Evolutionary conservation across 23 tunicate species (phyloP).

Genomic region (Trididemnum clinides): DNA sequence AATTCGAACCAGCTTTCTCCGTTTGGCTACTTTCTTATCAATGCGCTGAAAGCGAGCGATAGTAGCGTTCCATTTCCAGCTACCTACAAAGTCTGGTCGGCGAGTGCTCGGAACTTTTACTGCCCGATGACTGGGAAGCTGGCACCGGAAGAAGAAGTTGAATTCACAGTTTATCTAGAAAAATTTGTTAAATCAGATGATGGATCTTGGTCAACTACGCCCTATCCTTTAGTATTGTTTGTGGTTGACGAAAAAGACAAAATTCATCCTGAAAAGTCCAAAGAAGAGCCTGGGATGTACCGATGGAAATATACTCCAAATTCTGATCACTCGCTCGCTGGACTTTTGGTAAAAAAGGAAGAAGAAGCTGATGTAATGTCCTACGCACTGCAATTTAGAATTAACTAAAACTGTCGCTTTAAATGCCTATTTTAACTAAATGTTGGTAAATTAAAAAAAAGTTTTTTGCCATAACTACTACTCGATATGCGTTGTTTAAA

Average conservation of each 20-base stretch:
- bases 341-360: constrained; percentile 36
- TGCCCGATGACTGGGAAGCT: constrained; percentile 17
- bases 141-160: constrained; percentile 1
- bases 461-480: too few species aligned
- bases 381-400: constrained; percentile 36
- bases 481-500: too few species aligned
- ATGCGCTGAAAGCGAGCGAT: constrained; percentile 22
- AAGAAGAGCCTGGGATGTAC: background rate
- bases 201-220: background rate
- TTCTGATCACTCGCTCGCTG: constrained; percentile 50
- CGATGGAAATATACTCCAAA: constrained; percentile 69
- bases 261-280: background rate
- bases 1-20: constrained; percentile 31
- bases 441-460: too few species aligned
- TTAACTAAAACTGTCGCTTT: background rate
- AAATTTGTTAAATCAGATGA: background rate
- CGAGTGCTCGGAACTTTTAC: constrained; percentile 35
- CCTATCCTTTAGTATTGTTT: constrained; percentile 42
- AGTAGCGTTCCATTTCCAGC: constrained; percentile 10
- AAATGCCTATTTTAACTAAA: too few species aligned
- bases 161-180: constrained; percentile 16
- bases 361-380: constrained; percentile 35
- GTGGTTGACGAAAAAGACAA: constrained; percentile 30
- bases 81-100: constrained; percentile 34
- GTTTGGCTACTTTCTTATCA: background rate